Conservation (phyloP, 2,113 vertebrate species). For the Percina caprodes region DNA sequence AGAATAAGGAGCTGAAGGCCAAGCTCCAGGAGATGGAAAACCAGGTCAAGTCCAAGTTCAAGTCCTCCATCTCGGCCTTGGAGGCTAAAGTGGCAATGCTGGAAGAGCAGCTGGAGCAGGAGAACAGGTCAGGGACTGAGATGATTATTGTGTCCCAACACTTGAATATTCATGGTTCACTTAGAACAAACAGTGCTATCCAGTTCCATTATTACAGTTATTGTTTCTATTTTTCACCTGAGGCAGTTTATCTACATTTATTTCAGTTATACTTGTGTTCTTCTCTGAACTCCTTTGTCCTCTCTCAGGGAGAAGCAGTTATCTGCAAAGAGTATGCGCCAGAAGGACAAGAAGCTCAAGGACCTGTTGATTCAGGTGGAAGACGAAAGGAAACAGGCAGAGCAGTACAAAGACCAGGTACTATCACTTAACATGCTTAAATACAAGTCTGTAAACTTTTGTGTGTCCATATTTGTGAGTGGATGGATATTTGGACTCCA, state of each 20-base stretch:
- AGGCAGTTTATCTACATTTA: neutral
- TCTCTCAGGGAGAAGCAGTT: constrained; percentile 90
- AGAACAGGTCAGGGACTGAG: constrained; percentile 87
- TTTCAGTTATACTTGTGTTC: neutral
- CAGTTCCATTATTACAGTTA: neutral
- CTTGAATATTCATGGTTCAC: neutral
- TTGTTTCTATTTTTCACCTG: neutral
- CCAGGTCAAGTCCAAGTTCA: constrained; percentile 93
- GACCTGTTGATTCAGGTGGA: constrained; percentile 92
- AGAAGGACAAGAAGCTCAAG: constrained; percentile 98
- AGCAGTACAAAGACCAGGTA: constrained; percentile 98
- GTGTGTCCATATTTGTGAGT: neutral
- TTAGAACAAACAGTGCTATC: neutral
- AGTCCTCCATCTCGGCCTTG: constrained; percentile 88
- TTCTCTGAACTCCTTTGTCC: neutral
- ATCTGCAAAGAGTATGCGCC: constrained; percentile 86
- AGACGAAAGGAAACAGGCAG: constrained; percentile 92
- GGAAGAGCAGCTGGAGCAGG: constrained; percentile 94
- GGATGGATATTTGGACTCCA: neutral
- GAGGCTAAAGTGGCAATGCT: constrained; percentile 93
- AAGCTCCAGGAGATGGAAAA: constrained; percentile 96
- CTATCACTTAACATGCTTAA: neutral
- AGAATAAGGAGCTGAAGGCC: constrained; percentile 94
- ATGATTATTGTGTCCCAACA: neutral
- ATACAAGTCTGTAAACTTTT: neutral